Percentiles rank a stretch among this genome's conserved stretches.
Evolutionary conservation across 2,888 invertebrate genomes (phyloP).

Genomic region (Zonitis immaculata): DNA sequence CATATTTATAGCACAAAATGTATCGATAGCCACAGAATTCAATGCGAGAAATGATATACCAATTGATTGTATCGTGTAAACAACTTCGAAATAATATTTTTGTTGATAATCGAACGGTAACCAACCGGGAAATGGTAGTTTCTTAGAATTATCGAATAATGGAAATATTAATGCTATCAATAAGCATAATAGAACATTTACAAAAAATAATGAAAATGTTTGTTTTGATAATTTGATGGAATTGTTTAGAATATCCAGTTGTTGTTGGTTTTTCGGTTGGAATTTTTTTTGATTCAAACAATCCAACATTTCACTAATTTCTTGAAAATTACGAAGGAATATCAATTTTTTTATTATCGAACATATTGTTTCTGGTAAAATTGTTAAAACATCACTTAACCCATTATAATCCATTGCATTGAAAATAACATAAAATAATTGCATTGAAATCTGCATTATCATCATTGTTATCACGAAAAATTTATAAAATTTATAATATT

Average conservation of each 20-base stretch:
- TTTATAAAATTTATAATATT: neutral
- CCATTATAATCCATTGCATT: neutral
- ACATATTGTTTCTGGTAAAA: neutral
- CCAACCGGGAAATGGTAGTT: slow-evolving; percentile 1
- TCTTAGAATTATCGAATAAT: neutral
- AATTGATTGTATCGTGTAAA: neutral
- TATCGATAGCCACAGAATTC: slow-evolving; percentile 9
- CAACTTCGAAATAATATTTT: neutral
- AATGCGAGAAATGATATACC: slow-evolving; percentile 7
- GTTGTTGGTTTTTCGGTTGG: slow-evolving; percentile 5
- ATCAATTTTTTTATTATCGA: neutral
- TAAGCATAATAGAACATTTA: neutral
- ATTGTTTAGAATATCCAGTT: slow-evolving; percentile 4
- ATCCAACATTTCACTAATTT: neutral
- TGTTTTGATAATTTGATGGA: slow-evolving; percentile 4
- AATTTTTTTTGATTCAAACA: slow-evolving; percentile 5
- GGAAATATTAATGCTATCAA: neutral
- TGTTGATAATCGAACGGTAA: neutral
- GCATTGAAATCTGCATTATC: neutral
- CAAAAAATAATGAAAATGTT: slow-evolving; percentile 6
- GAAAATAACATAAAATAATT: neutral
- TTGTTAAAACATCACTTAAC: neutral
- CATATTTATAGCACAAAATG: slow-evolving; percentile 11
- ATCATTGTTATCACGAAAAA: neutral
- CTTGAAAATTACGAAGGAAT: neutral